These are phyloP conservation scores for Ptychoptera contaminata DNA, from an alignment of 2,888 invertebrate genomes.

Conservation along the genomic window DNA sequence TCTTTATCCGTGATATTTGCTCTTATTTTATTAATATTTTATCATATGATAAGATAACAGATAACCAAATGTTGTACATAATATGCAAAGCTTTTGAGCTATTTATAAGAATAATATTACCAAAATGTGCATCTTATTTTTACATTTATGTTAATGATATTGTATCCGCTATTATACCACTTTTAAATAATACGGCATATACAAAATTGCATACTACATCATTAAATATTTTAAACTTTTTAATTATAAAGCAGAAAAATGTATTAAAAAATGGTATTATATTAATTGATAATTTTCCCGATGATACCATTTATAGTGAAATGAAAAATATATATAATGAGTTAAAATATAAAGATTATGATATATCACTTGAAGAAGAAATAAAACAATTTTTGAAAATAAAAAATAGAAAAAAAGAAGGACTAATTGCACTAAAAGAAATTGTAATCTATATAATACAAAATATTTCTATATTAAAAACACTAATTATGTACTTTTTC, in stretches of 20 bases:
- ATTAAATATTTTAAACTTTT: slow-evolving; percentile 16
- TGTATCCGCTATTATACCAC: slow-evolving; percentile 36
- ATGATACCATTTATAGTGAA: slow-evolving; percentile 20
- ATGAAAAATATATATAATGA: slow-evolving; percentile 22
- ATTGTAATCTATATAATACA: slow-evolving; percentile 26
- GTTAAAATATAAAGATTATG: slow-evolving; percentile 20
- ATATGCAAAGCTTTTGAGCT: slow-evolving; percentile 19
- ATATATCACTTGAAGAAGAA: slow-evolving; percentile 27
- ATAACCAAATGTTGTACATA: slow-evolving; percentile 2
- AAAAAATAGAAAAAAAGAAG: slow-evolving; percentile 20
- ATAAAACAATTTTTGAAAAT: slow-evolving; percentile 35
- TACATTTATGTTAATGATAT: slow-evolving; percentile 34
- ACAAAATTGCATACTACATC: not conserved
- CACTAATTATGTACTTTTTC: slow-evolving; percentile 36
- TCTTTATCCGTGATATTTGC: slow-evolving; percentile 37
- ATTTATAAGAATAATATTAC: slow-evolving; percentile 32
- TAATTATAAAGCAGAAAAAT: slow-evolving; percentile 36
- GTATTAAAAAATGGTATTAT: slow-evolving; percentile 32
- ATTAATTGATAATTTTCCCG: slow-evolving; percentile 37
- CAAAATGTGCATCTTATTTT: slow-evolving; percentile 29
- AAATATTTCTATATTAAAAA: no score
- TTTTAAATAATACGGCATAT: slow-evolving; percentile 22
- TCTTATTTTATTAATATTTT: slow-evolving; percentile 6
- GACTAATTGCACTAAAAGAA: slow-evolving; percentile 19
- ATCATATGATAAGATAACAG: not conserved